Conservation (phyloP, 2,113 vertebrate species). For the Odontesthes bonariensis region DNA sequence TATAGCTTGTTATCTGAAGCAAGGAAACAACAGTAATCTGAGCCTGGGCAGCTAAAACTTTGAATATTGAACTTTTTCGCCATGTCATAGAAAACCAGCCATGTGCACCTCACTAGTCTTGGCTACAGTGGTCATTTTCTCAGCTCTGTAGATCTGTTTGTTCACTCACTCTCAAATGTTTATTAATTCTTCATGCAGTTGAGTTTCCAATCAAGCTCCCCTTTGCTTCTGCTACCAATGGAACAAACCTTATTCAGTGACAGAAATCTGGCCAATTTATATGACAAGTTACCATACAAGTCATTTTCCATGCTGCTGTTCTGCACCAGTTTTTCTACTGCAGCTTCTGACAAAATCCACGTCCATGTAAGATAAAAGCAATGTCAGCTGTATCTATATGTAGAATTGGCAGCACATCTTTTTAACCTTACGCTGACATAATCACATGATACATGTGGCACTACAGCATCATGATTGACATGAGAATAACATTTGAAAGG, state of each 20-base stretch:
- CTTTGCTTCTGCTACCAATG: background rate
- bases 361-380: too few species aligned
- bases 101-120: background rate
- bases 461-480: background rate
- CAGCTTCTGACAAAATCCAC: background rate
- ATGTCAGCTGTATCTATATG: background rate
- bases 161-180: background rate
- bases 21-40: too few species aligned
- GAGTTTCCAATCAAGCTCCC: background rate
- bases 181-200: too few species aligned
- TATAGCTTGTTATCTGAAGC: too few species aligned
- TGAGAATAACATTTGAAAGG: background rate
- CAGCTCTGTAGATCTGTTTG: background rate
- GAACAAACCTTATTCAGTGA: background rate
- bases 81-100: background rate
- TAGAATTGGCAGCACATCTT: background rate
- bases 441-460: background rate
- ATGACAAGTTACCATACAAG: background rate
- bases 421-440: background rate
- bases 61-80: background rate
- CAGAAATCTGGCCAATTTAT: background rate
- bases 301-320: background rate
- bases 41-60: too few species aligned
- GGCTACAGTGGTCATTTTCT: background rate
- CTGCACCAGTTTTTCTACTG: too few species aligned